Base-by-base conservation (phyloP, 2,113 vertebrate species). In the Zapus hudsonius region DNA sequence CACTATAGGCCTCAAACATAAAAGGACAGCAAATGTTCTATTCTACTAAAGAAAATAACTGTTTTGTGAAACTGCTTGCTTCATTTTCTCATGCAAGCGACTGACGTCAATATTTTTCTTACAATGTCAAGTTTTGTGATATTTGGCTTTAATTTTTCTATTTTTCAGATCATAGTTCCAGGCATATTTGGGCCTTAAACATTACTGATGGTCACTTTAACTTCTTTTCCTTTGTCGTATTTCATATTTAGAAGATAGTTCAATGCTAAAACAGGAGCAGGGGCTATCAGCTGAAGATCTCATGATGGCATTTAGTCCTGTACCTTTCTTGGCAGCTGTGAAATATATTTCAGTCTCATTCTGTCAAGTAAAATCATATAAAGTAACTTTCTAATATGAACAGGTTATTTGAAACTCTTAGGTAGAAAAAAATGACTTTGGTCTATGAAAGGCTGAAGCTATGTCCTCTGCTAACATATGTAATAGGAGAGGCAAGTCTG, bases 291-390 rank as follows among this genome's bases (percentile, higher is more conserved):
- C 33, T 91, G 84, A 75, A 93, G 66, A 89, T 70, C 5, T 83
- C 31, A 74, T 73, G 19, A 47, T 12, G 44, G 55, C 17, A 55
- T 90, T 95, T 93, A 79, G 74, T 67, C 47, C 22, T 92, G 25
- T 0, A 69, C 27, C n/a, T 84, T 23, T n/a, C 90, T 44, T n/a
- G 3, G 82, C 23, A 25, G 80, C 38, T 91, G 84, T 38, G 84
- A 73, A 84, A 78, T 81, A 84, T 40, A 84, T 44, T 61, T 81
- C 40, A 38, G 44, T 84, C 57, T 87, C 20, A 74, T 82, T 91
- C 40, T 93, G 84, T 86, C 64, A 91, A 75, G 72, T 89, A 79
- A 78, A 20, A 94, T 64, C 40, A 69, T 90, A 57, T 81, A 33
- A 90, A 90, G 16, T 57, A 3, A 42, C 87, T 95, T 96, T 81